Evolutionary conservation across 2,888 invertebrate species (phyloP), one percentile per base, ranked within the genome.

Genomic region (Mycalesis mineus): DNA sequence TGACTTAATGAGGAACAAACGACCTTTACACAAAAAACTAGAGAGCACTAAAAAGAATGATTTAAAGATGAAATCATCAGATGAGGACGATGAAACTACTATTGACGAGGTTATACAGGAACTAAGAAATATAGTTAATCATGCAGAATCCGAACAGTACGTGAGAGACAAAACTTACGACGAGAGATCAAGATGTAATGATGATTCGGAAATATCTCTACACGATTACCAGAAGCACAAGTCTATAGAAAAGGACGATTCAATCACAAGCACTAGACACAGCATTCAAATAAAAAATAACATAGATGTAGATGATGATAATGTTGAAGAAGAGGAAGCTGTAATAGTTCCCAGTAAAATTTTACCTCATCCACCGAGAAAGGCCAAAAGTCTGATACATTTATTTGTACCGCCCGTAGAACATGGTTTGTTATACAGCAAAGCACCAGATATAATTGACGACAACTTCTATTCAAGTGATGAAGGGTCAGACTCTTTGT

Each of bases 21-120:
- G 88, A 60, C 77, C 81, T 2, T 64, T 84, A 45, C 81, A 84
- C 62, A 88, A 88, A 65, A 85, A 84, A 72, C 66, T 82, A 56
- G 87, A 88, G 63, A 72, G 69, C 36, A 78, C 66, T 1, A 75
- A 80, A 62, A 84, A 79, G 60, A 76, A 67, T 45, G 69, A 65
- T 17, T 73, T 75, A 36, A 87, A 84, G 44, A 37, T 53, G 55
- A 88, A 84, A 69, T 82, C 84, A 40, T 88, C 88, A 5, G 92
- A 93, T 44, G 93, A 93, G 65, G 94, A 94, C 73, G 94, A 94
- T 57, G 95, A 95, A 80, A 94, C 95, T 0, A 96, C 96, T 1
- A 96, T 96, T 62, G 96, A 96, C 69, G 96, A 96, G 81, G 96
- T 96, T 1, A 96, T 96, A 71, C 95, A 95, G 78, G 96, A 96